phyloP scores from a whole-genome alignment of 1,140 invertebrate genomes.

The Lanistes nyassanus region DNA sequence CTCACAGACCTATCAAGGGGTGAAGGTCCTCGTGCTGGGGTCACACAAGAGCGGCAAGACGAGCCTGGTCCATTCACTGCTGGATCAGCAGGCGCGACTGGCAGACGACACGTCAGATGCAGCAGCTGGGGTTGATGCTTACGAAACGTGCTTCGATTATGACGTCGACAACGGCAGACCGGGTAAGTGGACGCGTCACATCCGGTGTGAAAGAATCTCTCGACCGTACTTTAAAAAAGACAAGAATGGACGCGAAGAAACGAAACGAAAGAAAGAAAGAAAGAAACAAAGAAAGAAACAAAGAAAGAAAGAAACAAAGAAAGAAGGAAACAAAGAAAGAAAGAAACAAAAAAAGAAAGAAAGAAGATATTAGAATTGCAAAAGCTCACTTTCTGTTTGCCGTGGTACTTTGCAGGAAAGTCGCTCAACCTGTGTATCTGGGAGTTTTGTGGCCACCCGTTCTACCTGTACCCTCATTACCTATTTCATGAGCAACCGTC shows the following conservation, averaged over 20 bases:
- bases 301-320: no score
- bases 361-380: neutral
- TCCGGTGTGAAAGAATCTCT: no score
- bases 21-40: constrained; percentile 59
- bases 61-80: constrained; percentile 57
- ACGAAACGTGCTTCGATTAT: constrained; percentile 51
- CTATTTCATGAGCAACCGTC: constrained; percentile 59
- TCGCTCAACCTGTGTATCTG: constrained; percentile 56
- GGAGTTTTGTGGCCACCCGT: constrained; percentile 60
- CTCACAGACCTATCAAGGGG: constrained; percentile 41
- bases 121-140: constrained; percentile 53
- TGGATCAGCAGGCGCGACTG: constrained; percentile 57
- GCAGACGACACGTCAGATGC: constrained; percentile 48
- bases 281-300: no score
- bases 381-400: neutral
- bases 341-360: constrained; percentile 7
- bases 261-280: no score
- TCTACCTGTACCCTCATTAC: constrained; percentile 59
- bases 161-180: constrained; percentile 42
- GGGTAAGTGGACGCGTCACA: constrained; percentile 23
- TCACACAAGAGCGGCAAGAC: constrained; percentile 58
- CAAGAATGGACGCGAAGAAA: no score
- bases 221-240: no score
- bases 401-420: constrained; percentile 6
- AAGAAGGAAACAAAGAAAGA: no score